Base-by-base conservation (phyloP, 2,888 invertebrate species). In the Drosophila setosimentum region DNA sequence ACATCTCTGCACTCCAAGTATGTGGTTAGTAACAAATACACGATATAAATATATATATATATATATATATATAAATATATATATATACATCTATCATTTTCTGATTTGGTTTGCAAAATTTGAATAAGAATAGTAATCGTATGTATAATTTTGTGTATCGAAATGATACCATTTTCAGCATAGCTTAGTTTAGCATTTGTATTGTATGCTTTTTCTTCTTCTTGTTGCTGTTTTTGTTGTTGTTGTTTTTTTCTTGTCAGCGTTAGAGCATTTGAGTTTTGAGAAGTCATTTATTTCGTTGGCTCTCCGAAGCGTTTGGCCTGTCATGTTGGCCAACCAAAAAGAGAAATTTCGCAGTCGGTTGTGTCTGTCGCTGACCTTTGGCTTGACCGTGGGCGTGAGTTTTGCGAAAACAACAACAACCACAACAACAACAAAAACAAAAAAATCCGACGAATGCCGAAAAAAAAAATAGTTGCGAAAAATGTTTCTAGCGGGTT, bases 331-430 rank as follows among this genome's bases (percentile, higher is more conserved):
- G 75, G 71, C 48, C 59, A 81, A 69, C 13, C 18, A 30, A 72
- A 68, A 73, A 78, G 73, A 79, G 68, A 80, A 83, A 71, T 70
- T 76, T 74, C 50, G 73, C 73, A 61, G 69, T 73, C 67, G 53
- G 21, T 49, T 54, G 50, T 68, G 72, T 58, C 32, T 50, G 50
- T 30, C 29, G 45, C 55, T 83, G 85, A 87, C 85, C 85, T 87
- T 87, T 87, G 81, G 83, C 84, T 74, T 83, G 83, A 83, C 85
- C 87, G 85, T 85, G 84, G 86, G 87, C 82, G 79, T 81, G 68
- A 82, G 82, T 73, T 87, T 83, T 57, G 80, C 81, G 66, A 80
- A 87, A 73, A 68, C 59, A 21, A 18, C 6, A 18, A 18, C 6
- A 35, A 35, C 16, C 6, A 55, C 48, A 62, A 49, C 42, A 66